phyloP scores from a whole-genome alignment of 2,888 invertebrate genomes.

The Melangyna quadrimaculata region DNA sequence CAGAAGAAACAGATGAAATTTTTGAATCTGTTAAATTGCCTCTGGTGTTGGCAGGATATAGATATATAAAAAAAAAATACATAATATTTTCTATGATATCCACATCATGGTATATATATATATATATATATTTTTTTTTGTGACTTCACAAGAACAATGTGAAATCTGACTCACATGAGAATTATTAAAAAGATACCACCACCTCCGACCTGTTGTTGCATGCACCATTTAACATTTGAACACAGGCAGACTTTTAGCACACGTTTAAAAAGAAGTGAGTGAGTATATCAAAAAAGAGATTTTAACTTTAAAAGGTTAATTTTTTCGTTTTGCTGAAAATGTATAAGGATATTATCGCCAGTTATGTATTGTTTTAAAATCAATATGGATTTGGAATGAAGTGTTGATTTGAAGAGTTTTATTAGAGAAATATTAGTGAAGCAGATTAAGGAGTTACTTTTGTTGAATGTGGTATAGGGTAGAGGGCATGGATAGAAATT shows the following conservation, averaged over 20 bases:
- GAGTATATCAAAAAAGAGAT: background rate
- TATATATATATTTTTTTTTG: background rate
- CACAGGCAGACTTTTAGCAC: background rate
- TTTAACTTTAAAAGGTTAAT: background rate
- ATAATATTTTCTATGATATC: background rate
- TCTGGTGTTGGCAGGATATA: constrained; percentile 28
- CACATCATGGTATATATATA: background rate
- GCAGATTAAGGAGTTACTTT: too few species aligned
- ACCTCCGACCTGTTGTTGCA: constrained; percentile 15
- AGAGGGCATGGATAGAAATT: too few species aligned
- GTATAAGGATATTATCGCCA: background rate
- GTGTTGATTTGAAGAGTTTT: too few species aligned
- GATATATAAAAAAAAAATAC: background rate
- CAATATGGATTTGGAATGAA: too few species aligned
- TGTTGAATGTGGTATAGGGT: too few species aligned
- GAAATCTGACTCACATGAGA: constrained; percentile 6
- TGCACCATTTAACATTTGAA: constrained; percentile 21
- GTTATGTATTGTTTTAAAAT: background rate
- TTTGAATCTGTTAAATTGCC: constrained; percentile 26
- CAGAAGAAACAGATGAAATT: constrained; percentile 23
- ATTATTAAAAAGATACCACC: background rate
- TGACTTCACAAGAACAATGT: constrained; percentile 10
- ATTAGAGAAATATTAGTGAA: too few species aligned
- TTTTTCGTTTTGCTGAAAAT: background rate
- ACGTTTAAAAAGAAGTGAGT: background rate